Percentiles rank a stretch among this genome's conserved stretches.
These are phyloP conservation scores for Dolichotis patagonum DNA, from an alignment of 2,113 vertebrate genomes.

Conservation along the genomic window DNA sequence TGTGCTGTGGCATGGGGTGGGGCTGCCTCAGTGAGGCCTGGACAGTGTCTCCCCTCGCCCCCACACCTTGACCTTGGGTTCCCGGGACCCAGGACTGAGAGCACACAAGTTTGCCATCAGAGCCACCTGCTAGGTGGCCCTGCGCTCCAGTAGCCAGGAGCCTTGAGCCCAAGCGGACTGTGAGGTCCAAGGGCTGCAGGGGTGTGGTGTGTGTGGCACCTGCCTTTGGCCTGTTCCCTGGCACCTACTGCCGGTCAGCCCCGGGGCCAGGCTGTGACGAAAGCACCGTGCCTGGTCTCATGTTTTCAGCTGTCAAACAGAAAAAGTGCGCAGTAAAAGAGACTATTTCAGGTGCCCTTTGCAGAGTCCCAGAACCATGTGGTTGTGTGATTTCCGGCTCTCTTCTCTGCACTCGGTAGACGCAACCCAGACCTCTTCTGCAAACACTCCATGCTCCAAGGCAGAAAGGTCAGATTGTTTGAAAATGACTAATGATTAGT, in stretches of 20 bases:
- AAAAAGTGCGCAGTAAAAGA: neutral
- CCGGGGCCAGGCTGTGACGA: no score
- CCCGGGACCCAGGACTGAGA: neutral
- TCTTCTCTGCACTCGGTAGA: conserved; percentile 50
- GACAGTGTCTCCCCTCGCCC: neutral
- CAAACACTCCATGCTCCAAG: conserved; percentile 75
- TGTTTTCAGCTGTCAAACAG: neutral
- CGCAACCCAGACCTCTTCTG: conserved; percentile 77
- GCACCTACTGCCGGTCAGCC: neutral
- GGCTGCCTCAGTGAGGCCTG: neutral
- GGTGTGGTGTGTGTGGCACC: neutral
- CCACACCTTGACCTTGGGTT: neutral
- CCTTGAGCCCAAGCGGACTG: neutral
- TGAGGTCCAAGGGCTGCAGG: neutral
- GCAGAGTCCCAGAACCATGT: neutral
- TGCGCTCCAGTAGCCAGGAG: neutral
- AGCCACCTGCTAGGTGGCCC: neutral
- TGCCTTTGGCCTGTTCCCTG: no score
- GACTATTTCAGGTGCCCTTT: neutral
- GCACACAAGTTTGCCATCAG: neutral
- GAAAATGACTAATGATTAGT: conserved; percentile 92
- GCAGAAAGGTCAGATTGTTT: conserved; percentile 90
- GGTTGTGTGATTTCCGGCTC: neutral
- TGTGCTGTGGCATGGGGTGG: neutral
- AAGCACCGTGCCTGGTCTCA: fast-evolving